These are phyloP conservation scores for Malacosoma neustria DNA, from an alignment of 2,888 invertebrate genomes.

Conservation along the genomic window DNA sequence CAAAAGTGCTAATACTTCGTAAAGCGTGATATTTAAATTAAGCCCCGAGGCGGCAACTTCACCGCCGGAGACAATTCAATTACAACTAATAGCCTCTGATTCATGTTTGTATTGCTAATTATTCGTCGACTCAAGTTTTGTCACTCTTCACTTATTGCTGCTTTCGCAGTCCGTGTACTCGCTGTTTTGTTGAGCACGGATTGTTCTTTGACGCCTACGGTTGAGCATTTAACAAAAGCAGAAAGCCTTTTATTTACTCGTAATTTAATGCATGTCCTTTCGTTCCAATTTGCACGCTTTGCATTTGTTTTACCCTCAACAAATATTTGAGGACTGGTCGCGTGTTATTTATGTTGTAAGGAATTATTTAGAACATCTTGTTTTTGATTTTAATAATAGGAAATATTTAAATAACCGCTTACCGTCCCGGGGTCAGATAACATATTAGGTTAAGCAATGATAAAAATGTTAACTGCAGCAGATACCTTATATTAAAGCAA, in stretches of 20 bases:
- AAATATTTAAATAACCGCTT: no score
- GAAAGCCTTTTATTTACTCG: slow-evolving; percentile 37
- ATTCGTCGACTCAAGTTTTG: slow-evolving; percentile 71
- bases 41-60: slow-evolving; percentile 58
- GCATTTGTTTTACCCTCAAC: not conserved
- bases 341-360: not conserved
- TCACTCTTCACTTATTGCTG: slow-evolving; percentile 63
- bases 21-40: slow-evolving; percentile 69
- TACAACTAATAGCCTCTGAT: slow-evolving; percentile 74
- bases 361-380: no score
- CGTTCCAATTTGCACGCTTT: slow-evolving; percentile 2
- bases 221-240: slow-evolving; percentile 34
- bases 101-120: slow-evolving; percentile 75
- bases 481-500: no score
- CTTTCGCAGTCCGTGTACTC: slow-evolving; percentile 32
- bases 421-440: no score
- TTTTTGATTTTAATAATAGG: no score
- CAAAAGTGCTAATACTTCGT: slow-evolving; percentile 47
- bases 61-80: slow-evolving; percentile 69
- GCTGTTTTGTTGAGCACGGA: slow-evolving; percentile 53
- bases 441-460: no score
- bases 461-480: no score
- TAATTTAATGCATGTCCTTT: slow-evolving; percentile 45
- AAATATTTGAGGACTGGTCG: not conserved
- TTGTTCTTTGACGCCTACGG: slow-evolving; percentile 48